These are phyloP conservation scores for Xylocampa areola DNA, from an alignment of 2,888 invertebrate species.

Conservation along the genomic window DNA sequence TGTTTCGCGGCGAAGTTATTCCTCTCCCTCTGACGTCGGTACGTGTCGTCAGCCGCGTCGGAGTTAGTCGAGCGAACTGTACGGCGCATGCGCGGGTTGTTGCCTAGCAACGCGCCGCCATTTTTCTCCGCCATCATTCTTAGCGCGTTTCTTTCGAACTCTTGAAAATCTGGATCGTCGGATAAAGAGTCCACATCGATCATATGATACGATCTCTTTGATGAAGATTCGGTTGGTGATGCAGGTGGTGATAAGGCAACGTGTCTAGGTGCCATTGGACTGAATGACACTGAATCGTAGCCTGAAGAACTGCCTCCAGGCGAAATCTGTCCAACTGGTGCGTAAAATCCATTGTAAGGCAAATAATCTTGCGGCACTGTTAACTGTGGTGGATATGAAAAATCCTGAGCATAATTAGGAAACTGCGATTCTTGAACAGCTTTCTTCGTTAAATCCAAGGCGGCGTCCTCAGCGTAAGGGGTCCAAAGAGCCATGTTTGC, in stretches of 20 bases:
- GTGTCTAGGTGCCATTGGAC: conserved; percentile 37
- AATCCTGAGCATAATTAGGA: conserved; percentile 15
- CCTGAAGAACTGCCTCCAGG: conserved; percentile 63
- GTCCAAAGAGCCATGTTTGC: conserved; percentile 78
- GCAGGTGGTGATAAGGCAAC: conserved; percentile 63
- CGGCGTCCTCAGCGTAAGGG: conserved; percentile 75
- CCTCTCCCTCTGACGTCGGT: conserved; percentile 96
- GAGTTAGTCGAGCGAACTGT: conserved; percentile 69
- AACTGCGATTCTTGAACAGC: conserved; percentile 44
- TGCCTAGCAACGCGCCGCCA: conserved; percentile 84
- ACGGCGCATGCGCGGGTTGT: conserved; percentile 93
- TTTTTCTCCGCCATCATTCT: conserved; percentile 91
- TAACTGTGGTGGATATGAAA: conserved; percentile 9
- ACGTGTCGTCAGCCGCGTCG: conserved; percentile 92
- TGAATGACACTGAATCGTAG: conserved; percentile 51
- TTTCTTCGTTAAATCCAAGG: conserved; percentile 72
- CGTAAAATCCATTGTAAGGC: conserved; percentile 46
- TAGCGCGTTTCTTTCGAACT: conserved; percentile 92
- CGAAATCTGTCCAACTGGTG: conserved; percentile 60
- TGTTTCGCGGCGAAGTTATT: conserved; percentile 99
- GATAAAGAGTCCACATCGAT: conserved; percentile 67
- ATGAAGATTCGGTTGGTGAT: conserved; percentile 47
- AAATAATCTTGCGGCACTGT: conserved; percentile 28
- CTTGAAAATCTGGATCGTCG: conserved; percentile 90
- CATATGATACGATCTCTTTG: conserved; percentile 48